Conservation (phyloP, 92 coral and sea anemone genomes). For the Scolanthus callimorphus region DNA sequence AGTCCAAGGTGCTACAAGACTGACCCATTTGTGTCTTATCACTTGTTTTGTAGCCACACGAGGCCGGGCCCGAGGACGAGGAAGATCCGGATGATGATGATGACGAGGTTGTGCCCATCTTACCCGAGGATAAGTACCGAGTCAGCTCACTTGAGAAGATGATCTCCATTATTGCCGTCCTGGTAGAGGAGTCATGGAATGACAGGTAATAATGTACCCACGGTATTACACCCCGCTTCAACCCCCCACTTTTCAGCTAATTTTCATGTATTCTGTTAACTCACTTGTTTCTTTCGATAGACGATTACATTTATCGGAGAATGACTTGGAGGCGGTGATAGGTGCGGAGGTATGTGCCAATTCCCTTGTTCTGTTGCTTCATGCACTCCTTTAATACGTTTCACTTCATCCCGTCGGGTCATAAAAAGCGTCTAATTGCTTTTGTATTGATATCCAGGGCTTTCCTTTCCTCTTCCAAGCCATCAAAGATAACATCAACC, state of each 20-base stretch:
- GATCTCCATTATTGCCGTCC: constrained; percentile 88
- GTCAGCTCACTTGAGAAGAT: constrained; percentile 89
- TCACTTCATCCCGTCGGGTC: too few species aligned
- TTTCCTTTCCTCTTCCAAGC: constrained; percentile 94
- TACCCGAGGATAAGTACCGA: constrained; percentile 97
- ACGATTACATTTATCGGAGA: constrained; percentile 79
- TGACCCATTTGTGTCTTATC: too few species aligned
- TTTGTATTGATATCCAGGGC: too few species aligned
- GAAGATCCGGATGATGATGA: constrained; percentile 97
- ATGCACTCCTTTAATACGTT: too few species aligned
- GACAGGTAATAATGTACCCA: constrained; percentile 54
- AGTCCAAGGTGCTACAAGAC: too few species aligned
- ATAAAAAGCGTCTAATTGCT: too few species aligned
- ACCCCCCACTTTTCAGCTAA: too few species aligned
- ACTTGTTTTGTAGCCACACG: constrained; percentile 25
- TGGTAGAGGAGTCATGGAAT: constrained; percentile 85
- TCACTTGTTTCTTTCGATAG: too few species aligned
- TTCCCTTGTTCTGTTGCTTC: too few species aligned
- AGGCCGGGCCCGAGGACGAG: constrained; percentile 76
- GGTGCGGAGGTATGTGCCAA: constrained; percentile 75
- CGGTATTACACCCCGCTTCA: not conserved
- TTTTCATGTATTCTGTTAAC: too few species aligned
- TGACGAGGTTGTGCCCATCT: constrained; percentile 95
- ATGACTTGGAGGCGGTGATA: constrained; percentile 76
- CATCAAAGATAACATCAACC: constrained; percentile 88